Evolutionary conservation across 2,113 vertebrate species (phyloP), one percentile per base, ranked within the genome.

Genomic region (Atrichornis clamosus): DNA sequence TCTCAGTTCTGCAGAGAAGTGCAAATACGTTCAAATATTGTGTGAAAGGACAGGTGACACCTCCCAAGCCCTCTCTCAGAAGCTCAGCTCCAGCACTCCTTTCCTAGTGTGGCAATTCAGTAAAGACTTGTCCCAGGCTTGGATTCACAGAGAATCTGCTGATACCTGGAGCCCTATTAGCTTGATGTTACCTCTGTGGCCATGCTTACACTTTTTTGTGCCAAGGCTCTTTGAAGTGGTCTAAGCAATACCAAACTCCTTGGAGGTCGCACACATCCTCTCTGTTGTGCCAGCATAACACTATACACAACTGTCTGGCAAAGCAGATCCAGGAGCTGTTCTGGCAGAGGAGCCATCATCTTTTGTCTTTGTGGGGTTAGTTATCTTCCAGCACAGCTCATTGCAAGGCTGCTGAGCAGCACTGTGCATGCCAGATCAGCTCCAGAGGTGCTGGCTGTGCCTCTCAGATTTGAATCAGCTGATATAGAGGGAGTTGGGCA

Each of bases 361-460:
- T 92, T 90, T 63, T 88, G 16, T 83, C 65, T 83, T 37, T 7
- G 4, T 46, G 33, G 46, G 23, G 13, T 49, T 78, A 63, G 32
- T 20, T 0, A 0, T 23, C 67, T 65, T 63, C 70, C 68, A 59
- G 56, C 1, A 3, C 42, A 74, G 47, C 46, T 87, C 58, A 47
- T 26, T 8, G 1, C 15, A n/a, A 50, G 58, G 58, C 69, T 89
- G 58, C n/a, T 12, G 78, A 82, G 35, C 50, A 89, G 67, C 3
- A 7, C 22, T 1, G 0, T 20, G 33, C 50, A 53, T n/a, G 22
- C 10, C 0, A 0, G 49, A 53, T 86, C 1, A 1, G 49, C 53
- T 56, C 2, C 0, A n/a, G 67, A 87, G 49, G n/a, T 28, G 24
- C 49, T 1, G 2, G 50, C 64, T 62, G 12, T 69, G 69, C 50